Percentiles rank a stretch among this genome's conserved stretches.
Conservation (phyloP, 1,140 invertebrate species). For the Venustaconcha ellipsiformis region DNA sequence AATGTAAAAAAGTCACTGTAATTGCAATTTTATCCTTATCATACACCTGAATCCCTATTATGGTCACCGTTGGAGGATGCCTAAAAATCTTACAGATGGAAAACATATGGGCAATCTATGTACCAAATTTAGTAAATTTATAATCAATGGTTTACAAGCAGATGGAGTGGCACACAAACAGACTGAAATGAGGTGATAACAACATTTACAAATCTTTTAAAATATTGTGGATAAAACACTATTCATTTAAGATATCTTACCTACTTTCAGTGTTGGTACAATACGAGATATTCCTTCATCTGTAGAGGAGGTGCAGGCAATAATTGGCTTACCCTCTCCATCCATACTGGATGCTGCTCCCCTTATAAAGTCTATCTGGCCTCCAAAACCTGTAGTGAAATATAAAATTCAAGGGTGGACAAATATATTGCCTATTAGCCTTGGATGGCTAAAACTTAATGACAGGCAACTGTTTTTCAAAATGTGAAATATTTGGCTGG, state of each 20-base stretch:
- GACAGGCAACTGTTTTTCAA: neutral
- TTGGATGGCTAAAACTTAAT: neutral
- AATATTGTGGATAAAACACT: no score
- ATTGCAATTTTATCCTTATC: no score
- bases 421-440: neutral
- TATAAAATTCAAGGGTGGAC: neutral
- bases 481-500: neutral
- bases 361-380: slow-evolving; percentile 93
- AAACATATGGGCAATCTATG: no score
- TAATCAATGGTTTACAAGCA: no score
- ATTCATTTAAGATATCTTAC: slow-evolving; percentile 69
- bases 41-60: no score
- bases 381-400: slow-evolving; percentile 72
- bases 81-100: no score
- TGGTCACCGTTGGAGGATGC: no score
- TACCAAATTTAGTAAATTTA: no score
- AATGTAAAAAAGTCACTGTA: no score
- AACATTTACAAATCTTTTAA: no score
- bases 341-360: slow-evolving; percentile 92
- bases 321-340: slow-evolving; percentile 77
- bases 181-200: no score
- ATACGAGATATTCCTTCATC: slow-evolving; percentile 90
- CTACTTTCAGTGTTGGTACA: slow-evolving; percentile 83
- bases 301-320: slow-evolving; percentile 89
- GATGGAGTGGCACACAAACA: no score